Evolutionary conservation across 2,113 vertebrate species (phyloP).

Genomic region (Toxostoma redivivum): DNA sequence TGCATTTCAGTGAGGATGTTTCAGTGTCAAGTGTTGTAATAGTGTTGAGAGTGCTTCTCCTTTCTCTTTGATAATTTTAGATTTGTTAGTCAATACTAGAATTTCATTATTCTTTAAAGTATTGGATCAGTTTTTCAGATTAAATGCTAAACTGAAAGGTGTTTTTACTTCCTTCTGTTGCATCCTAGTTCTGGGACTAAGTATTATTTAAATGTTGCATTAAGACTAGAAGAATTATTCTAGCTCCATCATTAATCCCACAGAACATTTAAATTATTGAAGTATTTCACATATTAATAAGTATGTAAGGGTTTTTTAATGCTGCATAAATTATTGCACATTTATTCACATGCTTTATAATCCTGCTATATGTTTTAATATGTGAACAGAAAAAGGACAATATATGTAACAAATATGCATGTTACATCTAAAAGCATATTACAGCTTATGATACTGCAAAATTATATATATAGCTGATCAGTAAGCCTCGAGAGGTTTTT

Average conservation of each 20-base stretch:
- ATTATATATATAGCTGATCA: neutral
- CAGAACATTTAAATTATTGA: constrained; percentile 49
- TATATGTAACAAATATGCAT: neutral
- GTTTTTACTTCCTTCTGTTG: constrained; percentile 6
- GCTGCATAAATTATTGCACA: constrained; percentile 19
- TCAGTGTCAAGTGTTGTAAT: neutral
- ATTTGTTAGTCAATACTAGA: neutral
- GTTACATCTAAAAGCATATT: neutral
- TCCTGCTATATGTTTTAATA: neutral
- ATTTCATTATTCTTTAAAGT: neutral
- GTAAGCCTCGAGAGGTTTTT: neutral
- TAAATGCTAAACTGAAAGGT: constrained; percentile 15
- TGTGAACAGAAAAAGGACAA: neutral
- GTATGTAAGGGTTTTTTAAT: neutral
- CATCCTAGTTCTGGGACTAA: constrained; percentile 17
- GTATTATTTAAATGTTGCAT: constrained; percentile 7
- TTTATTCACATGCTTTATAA: neutral
- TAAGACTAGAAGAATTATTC: neutral
- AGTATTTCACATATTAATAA: constrained; percentile 56
- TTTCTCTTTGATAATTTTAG: neutral
- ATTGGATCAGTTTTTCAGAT: neutral
- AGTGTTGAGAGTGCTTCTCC: neutral
- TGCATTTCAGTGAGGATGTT: neutral
- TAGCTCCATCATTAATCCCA: neutral
- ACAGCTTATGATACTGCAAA: neutral